Conservation (phyloP, 30 jellyfish, hydroid and myxozoan species). For the Rhopilema esculentum region DNA sequence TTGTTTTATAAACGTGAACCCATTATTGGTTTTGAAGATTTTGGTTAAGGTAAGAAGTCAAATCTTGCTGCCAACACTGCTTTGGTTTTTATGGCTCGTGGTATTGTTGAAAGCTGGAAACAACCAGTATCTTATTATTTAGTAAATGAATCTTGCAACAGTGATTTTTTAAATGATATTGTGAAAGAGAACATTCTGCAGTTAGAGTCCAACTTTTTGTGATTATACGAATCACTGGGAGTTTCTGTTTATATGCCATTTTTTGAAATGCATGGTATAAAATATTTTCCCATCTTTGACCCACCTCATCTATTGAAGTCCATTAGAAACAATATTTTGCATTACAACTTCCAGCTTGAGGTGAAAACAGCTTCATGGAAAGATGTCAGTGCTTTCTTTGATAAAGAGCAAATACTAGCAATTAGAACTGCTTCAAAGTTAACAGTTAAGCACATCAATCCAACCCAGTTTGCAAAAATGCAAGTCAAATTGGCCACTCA, state of each 20-base stretch:
- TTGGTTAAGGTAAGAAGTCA: constrained; percentile 22
- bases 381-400: constrained; percentile 29
- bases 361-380: constrained; percentile 30
- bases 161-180: constrained; percentile 2
- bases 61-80: constrained; percentile 43
- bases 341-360: constrained; percentile 22
- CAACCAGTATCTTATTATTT: constrained; percentile 50
- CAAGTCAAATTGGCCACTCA: constrained; percentile 50
- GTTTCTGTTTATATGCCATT: constrained; percentile 37
- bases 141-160: constrained; percentile 30
- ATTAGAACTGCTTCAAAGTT: constrained; percentile 68
- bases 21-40: constrained; percentile 40
- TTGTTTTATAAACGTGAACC: constrained; percentile 27
- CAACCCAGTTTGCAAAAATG: constrained; percentile 33
- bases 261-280: constrained; percentile 31
- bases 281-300: constrained; percentile 28
- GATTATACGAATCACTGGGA: background rate
- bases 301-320: constrained; percentile 45
- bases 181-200: constrained; percentile 11
- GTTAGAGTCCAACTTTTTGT: constrained; percentile 11
- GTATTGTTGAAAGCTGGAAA: constrained; percentile 40
- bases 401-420: constrained; percentile 31
- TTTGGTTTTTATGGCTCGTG: constrained; percentile 19
- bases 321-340: constrained; percentile 40
- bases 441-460: constrained; percentile 44